Conservation (phyloP, 2,113 vertebrate genomes). For the Catagonus wagneri region DNA sequence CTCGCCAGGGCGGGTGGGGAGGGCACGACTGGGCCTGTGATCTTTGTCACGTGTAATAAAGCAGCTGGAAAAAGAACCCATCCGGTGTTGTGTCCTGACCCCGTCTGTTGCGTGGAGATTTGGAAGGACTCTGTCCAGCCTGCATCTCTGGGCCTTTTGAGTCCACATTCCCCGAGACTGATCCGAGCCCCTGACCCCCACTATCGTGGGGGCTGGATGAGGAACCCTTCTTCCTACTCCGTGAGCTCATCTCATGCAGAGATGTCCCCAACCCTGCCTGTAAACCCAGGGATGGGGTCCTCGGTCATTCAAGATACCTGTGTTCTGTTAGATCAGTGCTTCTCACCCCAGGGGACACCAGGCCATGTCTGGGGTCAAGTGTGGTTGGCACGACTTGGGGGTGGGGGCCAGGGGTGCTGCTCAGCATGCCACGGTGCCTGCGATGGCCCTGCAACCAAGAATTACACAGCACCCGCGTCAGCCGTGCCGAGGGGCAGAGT, state of each 20-base stretch:
- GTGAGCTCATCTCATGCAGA: not conserved
- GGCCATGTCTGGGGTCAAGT: not conserved
- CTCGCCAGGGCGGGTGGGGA: fast-evolving
- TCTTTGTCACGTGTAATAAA: slow-evolving; percentile 26
- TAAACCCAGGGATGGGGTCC: not conserved
- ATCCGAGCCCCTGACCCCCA: not conserved
- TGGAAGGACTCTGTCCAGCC: not conserved
- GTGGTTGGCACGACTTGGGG: not conserved
- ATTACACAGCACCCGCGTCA: fast-evolving
- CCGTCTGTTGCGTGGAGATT: fast-evolving
- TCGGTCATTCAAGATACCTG: not conserved
- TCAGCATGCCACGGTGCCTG: not conserved
- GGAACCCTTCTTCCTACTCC: not conserved
- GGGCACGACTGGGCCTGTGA: fast-evolving
- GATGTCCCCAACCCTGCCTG: not conserved
- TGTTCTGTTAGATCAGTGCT: not conserved
- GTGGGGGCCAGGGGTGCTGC: not conserved
- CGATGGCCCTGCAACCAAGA: fast-evolving
- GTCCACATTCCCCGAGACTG: not conserved
- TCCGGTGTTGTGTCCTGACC: too few relatives aligned
- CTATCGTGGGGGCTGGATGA: fast-evolving
- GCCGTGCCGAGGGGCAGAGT: too few relatives aligned
- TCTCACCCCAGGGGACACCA: not conserved
- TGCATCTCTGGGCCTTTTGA: not conserved
- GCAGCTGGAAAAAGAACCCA: not conserved